These are phyloP conservation scores for Mercenaria mercenaria DNA, from an alignment of 1,140 invertebrate genomes.

Conservation along the genomic window DNA sequence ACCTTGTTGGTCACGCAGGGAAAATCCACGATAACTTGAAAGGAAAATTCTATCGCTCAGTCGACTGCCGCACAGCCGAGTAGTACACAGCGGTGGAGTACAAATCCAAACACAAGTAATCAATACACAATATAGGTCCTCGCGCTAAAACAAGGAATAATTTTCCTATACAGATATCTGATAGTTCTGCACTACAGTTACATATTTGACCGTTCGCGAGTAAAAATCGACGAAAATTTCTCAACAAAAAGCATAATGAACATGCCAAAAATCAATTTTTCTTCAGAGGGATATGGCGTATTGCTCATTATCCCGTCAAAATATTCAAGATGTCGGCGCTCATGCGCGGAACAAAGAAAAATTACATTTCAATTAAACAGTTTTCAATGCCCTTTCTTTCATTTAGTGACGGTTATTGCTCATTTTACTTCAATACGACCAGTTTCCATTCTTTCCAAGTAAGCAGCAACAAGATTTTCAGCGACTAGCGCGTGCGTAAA, in stretches of 20 bases:
- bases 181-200: slow-evolving; percentile 71
- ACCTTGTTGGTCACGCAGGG: slow-evolving; percentile 79
- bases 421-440: neutral
- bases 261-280: slow-evolving; percentile 82
- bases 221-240: slow-evolving; percentile 80
- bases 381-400: neutral
- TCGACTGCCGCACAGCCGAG: slow-evolving; percentile 75
- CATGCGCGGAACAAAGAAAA: slow-evolving; percentile 66
- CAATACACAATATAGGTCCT: slow-evolving; percentile 70
- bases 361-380: neutral
- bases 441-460: neutral
- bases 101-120: slow-evolving; percentile 68
- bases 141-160: slow-evolving; percentile 65
- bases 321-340: slow-evolving; percentile 83
- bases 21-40: slow-evolving; percentile 83
- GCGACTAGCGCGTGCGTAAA: slow-evolving; percentile 6
- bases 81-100: slow-evolving; percentile 56
- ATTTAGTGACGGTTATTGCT: neutral
- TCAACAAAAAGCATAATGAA: slow-evolving; percentile 86
- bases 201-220: slow-evolving; percentile 81
- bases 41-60: slow-evolving; percentile 77
- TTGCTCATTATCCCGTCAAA: slow-evolving; percentile 76
- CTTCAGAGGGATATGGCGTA: slow-evolving; percentile 80
- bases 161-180: slow-evolving; percentile 64
- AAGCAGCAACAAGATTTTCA: neutral